Percentiles rank a stretch among this genome's conserved stretches.
phyloP scores from a whole-genome alignment of 2,797 vertebrate species.

The Anguilla megastoma region DNA sequence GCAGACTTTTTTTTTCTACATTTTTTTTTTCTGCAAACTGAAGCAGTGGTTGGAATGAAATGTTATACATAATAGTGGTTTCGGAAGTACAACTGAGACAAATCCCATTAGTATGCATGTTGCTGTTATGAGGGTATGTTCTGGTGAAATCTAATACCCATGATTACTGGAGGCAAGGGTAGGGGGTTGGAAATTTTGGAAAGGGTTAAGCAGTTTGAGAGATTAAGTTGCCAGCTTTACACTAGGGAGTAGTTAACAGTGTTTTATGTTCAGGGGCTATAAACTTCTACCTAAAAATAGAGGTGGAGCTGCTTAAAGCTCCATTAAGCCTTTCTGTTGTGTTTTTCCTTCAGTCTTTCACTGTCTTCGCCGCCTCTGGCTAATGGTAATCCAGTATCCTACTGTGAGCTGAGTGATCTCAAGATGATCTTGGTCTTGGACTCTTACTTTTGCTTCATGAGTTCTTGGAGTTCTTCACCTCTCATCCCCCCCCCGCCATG shows the following conservation, averaged over 20 bases:
- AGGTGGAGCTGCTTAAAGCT: not conserved
- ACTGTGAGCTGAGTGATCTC: not conserved
- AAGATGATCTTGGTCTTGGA: not conserved
- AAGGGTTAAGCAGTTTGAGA: constrained; percentile 3
- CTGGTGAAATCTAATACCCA: not conserved
- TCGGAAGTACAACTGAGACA: not conserved
- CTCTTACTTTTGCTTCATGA: not conserved
- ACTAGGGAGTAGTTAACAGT: not conserved
- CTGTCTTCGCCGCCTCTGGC: not conserved
- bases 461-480: not conserved
- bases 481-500: not conserved
- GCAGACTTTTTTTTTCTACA: not conserved
- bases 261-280: not conserved
- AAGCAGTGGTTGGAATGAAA: not conserved
- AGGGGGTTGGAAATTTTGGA: not conserved
- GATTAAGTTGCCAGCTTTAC: not conserved
- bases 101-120: not conserved
- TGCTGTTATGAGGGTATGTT: not conserved
- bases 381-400: not conserved
- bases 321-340: not conserved
- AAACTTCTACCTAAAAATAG: not conserved
- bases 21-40: not conserved
- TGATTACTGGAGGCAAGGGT: not conserved
- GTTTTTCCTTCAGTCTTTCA: not conserved
- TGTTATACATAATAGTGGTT: not conserved